Evolutionary conservation across 2,797 vertebrate genomes (phyloP), one percentile per base, ranked within the genome.

Genomic region (Oreortyx pictus): DNA sequence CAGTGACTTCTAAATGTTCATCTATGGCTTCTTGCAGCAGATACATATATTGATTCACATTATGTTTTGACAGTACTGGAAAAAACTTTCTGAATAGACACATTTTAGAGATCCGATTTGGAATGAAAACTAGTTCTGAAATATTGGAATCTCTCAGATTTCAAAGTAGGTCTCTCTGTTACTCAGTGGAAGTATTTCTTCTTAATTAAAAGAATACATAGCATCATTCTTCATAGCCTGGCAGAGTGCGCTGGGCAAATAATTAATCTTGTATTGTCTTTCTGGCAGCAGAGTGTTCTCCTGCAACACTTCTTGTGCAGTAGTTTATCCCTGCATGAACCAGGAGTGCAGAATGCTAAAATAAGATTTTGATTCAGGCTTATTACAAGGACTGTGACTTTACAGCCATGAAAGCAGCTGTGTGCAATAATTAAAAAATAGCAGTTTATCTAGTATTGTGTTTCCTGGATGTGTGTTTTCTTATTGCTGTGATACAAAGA

Each of bases 191-290:
- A 92, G 87, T 91, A 81, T 88, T 87, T 93, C 79, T 68, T 89
- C 66, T 68, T 90, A 93, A 94, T 96, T 92, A 90, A 93, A 94
- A 88, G 89, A 94, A 93, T 75, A 95, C 82, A 86, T 64, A 75
- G 86, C 86, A 81, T 56, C 70, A 73, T 94, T 95, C 94, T 88
- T 94, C 61, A 35, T 64, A 90, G 82, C 59, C 90, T 88, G 87
- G 90, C 79, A 93, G 86, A 87, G 43, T 49, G 66, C 92, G 44
- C 82, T 62, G 56, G 79, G 88, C 44, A 77, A 95, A 75, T 66
- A 90, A 96, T 96, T 85, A 90, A 73, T 91, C 56, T 76, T 89
- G 77, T 46, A 91, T 94, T 95, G 87, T 91, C 64, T 74, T 49
- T 76, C 71, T 95, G 95, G 92, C 92, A 93, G 71, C 20, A 7